Evolutionary conservation across 2,113 vertebrate species (phyloP), one percentile per base, ranked within the genome.

Genomic region (Lepus timidus): DNA sequence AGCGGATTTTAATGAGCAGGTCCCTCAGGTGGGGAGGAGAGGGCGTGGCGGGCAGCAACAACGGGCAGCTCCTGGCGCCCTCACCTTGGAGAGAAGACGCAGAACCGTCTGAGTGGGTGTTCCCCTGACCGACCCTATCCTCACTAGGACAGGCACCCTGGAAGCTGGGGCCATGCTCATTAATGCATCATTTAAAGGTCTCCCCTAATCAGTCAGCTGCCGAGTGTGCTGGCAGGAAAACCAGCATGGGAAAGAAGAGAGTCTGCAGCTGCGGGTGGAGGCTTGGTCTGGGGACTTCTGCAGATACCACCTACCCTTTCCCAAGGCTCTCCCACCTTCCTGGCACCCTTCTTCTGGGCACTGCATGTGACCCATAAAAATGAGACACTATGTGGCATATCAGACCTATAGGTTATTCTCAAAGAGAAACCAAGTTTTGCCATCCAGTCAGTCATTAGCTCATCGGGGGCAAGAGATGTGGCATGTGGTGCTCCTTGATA

Each of bases 141-240:
- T 92, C 92, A 95, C 95, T 90, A 95, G 51, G 52, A 73, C 29
- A 82, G 88, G 36, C 55, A 44, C 93, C 93, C 81, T 67, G 64
- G 81, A 71, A 75, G 55, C 96, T 88, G 55, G 80, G 61, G 64
- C 36, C 95, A 85, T 76, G 92, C 92, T 96, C 61, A 97, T 85
- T 94, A 96, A 96, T 85, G 52, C 58, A n/a, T 94, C 94, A 79
- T 93, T 96, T 71, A 95, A 95, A 97, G 88, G 36, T 92, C 94
- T 97, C 36, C 74, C 91, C 44, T 96, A 93, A 96, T 95, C 92
- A 83, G 62, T 83, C 78, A 92, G 39, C 85, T 58, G 13, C 13
- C 23, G 49, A 44, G 36, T 29, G 74, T 86, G 29, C 76, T 96
- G 80, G 44, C 13, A 49, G 61, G 52, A 96, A 90, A 55, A 90